Conservation (phyloP, 2,888 invertebrate genomes). For the Mycalesis mineus region DNA sequence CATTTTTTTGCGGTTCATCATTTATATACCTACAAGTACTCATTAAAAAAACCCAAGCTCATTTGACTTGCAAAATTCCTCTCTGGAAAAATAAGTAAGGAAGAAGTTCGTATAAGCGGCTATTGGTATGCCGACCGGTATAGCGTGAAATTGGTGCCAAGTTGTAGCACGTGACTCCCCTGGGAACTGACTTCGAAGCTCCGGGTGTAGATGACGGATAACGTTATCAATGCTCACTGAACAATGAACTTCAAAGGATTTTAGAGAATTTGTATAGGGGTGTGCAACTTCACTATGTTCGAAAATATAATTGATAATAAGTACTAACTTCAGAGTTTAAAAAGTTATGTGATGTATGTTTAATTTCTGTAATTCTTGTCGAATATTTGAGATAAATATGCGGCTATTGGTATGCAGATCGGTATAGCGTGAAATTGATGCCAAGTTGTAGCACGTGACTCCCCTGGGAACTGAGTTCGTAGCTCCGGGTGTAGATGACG, state of each 20-base stretch:
- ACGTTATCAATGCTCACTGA: neutral
- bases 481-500: neutral
- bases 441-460: too few relatives aligned
- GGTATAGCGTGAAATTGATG: too few relatives aligned
- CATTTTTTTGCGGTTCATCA: neutral
- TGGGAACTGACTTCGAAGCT: constrained; percentile 32
- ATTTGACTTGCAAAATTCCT: constrained; percentile 12
- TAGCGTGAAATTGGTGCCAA: constrained; percentile 27
- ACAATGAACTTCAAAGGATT: neutral
- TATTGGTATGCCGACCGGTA: constrained; percentile 29
- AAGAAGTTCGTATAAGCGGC: constrained; percentile 9
- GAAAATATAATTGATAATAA: too few relatives aligned
- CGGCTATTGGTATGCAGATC: too few relatives aligned
- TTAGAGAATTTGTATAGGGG: neutral
- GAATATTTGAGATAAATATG: too few relatives aligned
- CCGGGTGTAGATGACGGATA: constrained; percentile 32
- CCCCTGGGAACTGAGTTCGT: too few relatives aligned
- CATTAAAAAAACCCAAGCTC: neutral
- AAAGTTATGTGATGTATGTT: too few relatives aligned
- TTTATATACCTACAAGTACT: neutral
- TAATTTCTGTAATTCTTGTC: too few relatives aligned
- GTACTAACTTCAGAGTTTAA: too few relatives aligned
- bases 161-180: constrained; percentile 26
- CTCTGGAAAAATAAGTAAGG: constrained; percentile 12
- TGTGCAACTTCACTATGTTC: too few relatives aligned